phyloP scores from a whole-genome alignment of 2,797 vertebrate species.

The Neoniphon sammara region DNA sequence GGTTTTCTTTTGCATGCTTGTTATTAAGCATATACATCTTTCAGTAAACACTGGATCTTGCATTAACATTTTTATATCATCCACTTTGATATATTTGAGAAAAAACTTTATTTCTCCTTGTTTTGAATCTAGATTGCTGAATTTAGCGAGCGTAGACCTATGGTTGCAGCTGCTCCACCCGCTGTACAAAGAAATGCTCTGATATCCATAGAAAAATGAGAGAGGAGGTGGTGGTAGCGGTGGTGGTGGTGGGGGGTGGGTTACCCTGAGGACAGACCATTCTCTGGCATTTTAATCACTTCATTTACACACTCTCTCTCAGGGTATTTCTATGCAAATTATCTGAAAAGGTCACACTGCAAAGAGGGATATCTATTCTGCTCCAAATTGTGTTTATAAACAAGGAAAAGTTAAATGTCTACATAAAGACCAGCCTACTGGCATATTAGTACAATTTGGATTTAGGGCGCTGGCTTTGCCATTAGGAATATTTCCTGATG shows the following conservation, averaged over 20 bases:
- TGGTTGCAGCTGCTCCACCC: neutral
- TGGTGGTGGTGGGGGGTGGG: neutral
- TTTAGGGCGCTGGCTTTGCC: conserved; percentile 9
- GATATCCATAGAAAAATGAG: conserved; percentile 35
- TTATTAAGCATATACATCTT: neutral
- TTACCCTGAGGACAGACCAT: conserved; percentile 63
- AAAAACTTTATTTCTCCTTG: neutral
- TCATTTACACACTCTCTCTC: conserved; percentile 65
- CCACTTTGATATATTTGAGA: neutral
- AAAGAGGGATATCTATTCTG: conserved; percentile 56
- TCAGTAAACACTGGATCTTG: conserved; percentile 18
- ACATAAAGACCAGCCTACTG: conserved; percentile 19
- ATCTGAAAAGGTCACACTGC: conserved; percentile 73
- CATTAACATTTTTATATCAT: neutral
- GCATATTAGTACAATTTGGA: conserved; percentile 23
- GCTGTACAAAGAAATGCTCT: conserved; percentile 22
- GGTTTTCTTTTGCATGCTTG: neutral
- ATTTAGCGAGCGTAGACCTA: neutral
- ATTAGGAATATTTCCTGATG: neutral
- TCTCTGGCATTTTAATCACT: conserved; percentile 76
- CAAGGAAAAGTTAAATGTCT: conserved; percentile 26
- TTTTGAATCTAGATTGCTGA: neutral
- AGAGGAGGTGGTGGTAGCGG: conserved; percentile 2
- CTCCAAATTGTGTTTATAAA: conserved; percentile 67
- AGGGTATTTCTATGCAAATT: conserved; percentile 77